Evolutionary conservation across 2,888 invertebrate species (phyloP), one percentile per base, ranked within the genome.

Genomic region (Eristalis arbustorum): DNA sequence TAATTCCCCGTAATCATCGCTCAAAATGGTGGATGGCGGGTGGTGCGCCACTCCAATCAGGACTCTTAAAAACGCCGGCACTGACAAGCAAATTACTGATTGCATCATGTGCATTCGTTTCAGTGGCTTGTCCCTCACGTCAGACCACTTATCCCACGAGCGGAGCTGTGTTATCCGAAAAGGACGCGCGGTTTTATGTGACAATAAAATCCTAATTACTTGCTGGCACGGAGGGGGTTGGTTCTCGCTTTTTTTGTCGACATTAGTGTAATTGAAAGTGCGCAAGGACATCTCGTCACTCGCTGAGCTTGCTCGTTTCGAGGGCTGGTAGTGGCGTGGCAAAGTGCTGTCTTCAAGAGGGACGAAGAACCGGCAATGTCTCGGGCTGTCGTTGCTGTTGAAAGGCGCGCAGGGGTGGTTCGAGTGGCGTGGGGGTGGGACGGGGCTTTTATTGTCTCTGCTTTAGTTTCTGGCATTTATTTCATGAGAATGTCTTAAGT

Each of bases 231-330:
- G 11, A 10, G 59, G 25, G 25, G 18, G 28, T 28, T 14, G 23
- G 31, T 13, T 5, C 25, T 37, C 25, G 18, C 14, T 57, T 28
- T 23, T 37, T 64, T 28, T 40, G 37, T 31, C 14, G 37, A 31
- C 61, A 67, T 79, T 67, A 74, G 73, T 62, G 73, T 74, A 73
- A 73, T 73, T 73, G 68, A 80, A 80, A 74, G 74, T 69, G 68
- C 64, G 75, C 80, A 81, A 74, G 80, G 80, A 81, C 80, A 81
- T 18, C 23, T 40, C 42, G 14, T 49, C 25, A 25, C 23, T 22
- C 13, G 25, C 11, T 22, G 22, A 49, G 18, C 18, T 49, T 18
- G 49, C 18, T 49, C 18, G 49, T 49, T 49, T 49, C 49, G 49
- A 49, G 18, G 2, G 49, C 49, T 3, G 42, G n/a, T 14, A 42